Percentiles rank a stretch among this genome's conserved stretches.
Conservation (phyloP, 2,797 vertebrate species). For the Menidia menidia region DNA sequence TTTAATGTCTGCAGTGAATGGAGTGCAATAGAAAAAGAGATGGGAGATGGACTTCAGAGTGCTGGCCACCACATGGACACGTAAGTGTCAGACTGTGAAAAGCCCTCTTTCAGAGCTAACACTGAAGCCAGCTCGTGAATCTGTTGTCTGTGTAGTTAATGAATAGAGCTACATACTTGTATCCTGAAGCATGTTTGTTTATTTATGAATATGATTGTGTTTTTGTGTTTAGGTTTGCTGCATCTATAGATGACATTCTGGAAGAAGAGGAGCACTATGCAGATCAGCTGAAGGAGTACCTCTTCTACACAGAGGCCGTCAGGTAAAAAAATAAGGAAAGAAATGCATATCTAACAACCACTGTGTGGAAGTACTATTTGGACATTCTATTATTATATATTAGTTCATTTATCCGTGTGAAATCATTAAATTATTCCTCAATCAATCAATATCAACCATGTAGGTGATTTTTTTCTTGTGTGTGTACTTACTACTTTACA, state of each 20-base stretch:
- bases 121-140: not conserved
- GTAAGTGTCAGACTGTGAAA: constrained; percentile 80
- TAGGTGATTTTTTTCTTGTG: too few relatives aligned
- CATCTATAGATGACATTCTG: constrained; percentile 95
- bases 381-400: not conserved
- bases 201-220: not conserved
- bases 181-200: not conserved
- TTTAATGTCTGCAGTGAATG: constrained; percentile 87
- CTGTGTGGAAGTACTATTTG: not conserved
- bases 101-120: not conserved
- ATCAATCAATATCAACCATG: too few relatives aligned
- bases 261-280: constrained; percentile 98
- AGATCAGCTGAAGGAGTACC: constrained; percentile 96
- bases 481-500: not conserved
- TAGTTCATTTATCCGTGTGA: not conserved
- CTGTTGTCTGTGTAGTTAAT: not conserved
- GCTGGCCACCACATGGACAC: constrained; percentile 99
- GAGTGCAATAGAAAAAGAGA: constrained; percentile 98
- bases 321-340: constrained; percentile 74
- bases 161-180: not conserved
- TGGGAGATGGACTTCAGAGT: constrained; percentile 98
- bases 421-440: too few relatives aligned
- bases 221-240: constrained; percentile 86
- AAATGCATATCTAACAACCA: not conserved
- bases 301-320: constrained; percentile 95